These are phyloP conservation scores for Nothocercus julius DNA, from an alignment of 2,113 vertebrate species.

Conservation along the genomic window DNA sequence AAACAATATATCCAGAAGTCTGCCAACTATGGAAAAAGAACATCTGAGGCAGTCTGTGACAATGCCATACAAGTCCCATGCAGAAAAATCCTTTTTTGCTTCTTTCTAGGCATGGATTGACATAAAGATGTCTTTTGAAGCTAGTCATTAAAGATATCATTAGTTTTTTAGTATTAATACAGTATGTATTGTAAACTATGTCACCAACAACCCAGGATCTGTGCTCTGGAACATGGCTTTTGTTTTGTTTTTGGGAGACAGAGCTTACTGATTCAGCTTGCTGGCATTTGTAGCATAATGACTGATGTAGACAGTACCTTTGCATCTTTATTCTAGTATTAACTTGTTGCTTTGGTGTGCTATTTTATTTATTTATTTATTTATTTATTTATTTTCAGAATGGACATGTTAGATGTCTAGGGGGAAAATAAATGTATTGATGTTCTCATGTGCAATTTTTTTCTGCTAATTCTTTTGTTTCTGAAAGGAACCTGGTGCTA, in stretches of 20 bases:
- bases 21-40: background rate
- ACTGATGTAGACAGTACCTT: background rate
- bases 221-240: background rate
- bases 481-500: background rate
- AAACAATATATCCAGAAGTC: background rate
- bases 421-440: background rate
- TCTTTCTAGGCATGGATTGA: background rate
- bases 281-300: background rate
- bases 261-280: background rate
- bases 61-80: accelerated
- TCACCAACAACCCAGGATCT: background rate
- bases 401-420: background rate
- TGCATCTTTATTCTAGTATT: background rate
- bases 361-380: no score
- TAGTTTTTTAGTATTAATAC: background rate
- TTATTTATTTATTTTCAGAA: background rate
- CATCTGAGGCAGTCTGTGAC: background rate
- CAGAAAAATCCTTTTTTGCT: background rate
- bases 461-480: background rate
- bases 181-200: background rate
- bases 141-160: background rate
- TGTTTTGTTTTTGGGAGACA: background rate
- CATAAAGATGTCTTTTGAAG: background rate
- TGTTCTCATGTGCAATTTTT: background rate
- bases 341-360: background rate